A percentile compares a stretch with the other conserved stretches of the same genome.
phyloP scores from a whole-genome alignment of 2,888 invertebrate species.

The Elmis aenea region DNA sequence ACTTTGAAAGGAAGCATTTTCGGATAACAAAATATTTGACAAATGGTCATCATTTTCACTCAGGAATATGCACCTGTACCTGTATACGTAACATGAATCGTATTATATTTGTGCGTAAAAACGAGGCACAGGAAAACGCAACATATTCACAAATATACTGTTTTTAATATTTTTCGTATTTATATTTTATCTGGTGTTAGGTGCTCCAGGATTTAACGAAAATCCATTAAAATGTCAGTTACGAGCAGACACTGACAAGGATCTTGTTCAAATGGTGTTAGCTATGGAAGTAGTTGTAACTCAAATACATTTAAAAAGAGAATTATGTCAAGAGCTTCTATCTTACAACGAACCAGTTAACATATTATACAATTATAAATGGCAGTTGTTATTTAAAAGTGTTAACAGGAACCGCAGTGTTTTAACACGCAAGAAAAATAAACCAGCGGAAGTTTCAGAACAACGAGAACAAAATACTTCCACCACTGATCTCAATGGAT shows the following conservation, averaged over 20 bases:
- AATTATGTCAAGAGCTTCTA: constrained; percentile 20
- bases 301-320: constrained; percentile 22
- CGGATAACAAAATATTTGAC: too few relatives aligned
- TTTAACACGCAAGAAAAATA: constrained; percentile 1
- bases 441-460: neutral
- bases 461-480: constrained; percentile 3
- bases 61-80: too few relatives aligned
- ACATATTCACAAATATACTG: too few relatives aligned
- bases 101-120: too few relatives aligned
- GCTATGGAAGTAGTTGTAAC: constrained; percentile 21
- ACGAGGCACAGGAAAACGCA: too few relatives aligned
- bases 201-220: constrained; percentile 28
- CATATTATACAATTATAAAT: constrained; percentile 5
- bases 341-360: constrained; percentile 4
- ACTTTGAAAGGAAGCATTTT: too few relatives aligned
- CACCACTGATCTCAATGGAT: constrained; percentile 7
- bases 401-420: constrained; percentile 3
- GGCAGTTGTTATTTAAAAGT: constrained; percentile 1
- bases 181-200: constrained; percentile 9
- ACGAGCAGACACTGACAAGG: constrained; percentile 24
- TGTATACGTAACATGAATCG: too few relatives aligned
- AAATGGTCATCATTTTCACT: too few relatives aligned
- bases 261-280: constrained; percentile 23
- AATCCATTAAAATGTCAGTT: constrained; percentile 25
- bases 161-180: too few relatives aligned